phyloP scores from a whole-genome alignment of 2,888 invertebrate genomes.

The Muschampia plurimacula region DNA sequence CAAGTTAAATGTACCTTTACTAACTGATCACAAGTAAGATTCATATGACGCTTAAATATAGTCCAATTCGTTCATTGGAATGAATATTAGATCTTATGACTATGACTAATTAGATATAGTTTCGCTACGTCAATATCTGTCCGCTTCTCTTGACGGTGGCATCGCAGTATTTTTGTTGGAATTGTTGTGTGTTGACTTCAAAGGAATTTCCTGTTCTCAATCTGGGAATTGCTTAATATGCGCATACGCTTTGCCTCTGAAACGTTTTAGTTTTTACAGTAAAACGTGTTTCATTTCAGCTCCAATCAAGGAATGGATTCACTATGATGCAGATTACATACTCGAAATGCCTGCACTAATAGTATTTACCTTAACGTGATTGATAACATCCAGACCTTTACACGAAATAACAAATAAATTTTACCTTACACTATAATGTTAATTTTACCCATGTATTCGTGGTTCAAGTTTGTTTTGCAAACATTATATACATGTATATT shows the following conservation, averaged over 20 bases:
- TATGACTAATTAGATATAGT: slow-evolving; percentile 35
- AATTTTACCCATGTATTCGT: not conserved
- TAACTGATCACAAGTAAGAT: slow-evolving; percentile 30
- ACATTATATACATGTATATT: not conserved
- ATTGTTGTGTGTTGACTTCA: slow-evolving; percentile 54
- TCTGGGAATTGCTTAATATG: slow-evolving; percentile 69
- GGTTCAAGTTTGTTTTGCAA: not conserved
- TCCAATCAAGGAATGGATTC: slow-evolving; percentile 22
- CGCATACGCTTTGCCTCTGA: slow-evolving; percentile 59
- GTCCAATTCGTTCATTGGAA: slow-evolving; percentile 28
- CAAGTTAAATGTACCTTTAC: slow-evolving; percentile 17
- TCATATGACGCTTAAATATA: slow-evolving; percentile 31
- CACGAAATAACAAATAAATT: slow-evolving; percentile 10
- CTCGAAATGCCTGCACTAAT: not conserved
- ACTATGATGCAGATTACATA: slow-evolving; percentile 10
- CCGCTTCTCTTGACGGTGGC: slow-evolving; percentile 9
- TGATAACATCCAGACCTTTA: slow-evolving; percentile 1
- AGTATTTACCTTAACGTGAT: slow-evolving; percentile 9
- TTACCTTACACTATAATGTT: not conserved
- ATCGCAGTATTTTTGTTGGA: slow-evolving; percentile 34
- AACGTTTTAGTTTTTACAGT: slow-evolving; percentile 56
- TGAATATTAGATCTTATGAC: slow-evolving; percentile 29
- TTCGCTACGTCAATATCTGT: slow-evolving; percentile 37
- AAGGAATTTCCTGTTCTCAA: slow-evolving; percentile 80
- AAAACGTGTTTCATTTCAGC: slow-evolving; percentile 28